phyloP scores from a whole-genome alignment of 2,888 invertebrate species.

The Endotricha flammealis region DNA sequence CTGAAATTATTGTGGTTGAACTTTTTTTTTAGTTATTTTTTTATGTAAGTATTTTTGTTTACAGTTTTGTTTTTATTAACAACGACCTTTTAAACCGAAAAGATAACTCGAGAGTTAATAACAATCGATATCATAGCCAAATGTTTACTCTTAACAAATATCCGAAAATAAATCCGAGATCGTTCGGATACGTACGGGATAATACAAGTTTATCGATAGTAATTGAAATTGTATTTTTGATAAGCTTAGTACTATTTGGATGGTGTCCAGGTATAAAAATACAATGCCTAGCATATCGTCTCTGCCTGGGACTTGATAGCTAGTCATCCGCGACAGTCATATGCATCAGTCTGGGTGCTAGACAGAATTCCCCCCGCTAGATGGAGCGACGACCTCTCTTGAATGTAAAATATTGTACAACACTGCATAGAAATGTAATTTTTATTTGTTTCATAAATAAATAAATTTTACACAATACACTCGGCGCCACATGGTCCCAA shows the following conservation, averaged over 20 bases:
- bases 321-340: slow-evolving; percentile 14
- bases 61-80: not conserved
- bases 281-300: slow-evolving; percentile 59
- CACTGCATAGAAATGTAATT: no score
- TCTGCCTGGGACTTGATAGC: slow-evolving; percentile 51
- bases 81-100: slow-evolving; percentile 3
- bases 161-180: slow-evolving; percentile 18
- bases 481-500: no score
- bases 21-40: not conserved
- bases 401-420: no score
- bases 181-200: slow-evolving; percentile 2
- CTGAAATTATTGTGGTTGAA: slow-evolving; percentile 3
- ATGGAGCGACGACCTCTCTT: not conserved
- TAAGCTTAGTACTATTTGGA: slow-evolving; percentile 71
- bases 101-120: slow-evolving; percentile 9
- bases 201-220: slow-evolving; percentile 29
- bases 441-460: no score
- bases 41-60: not conserved
- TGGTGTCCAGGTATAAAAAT: slow-evolving; percentile 70
- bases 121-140: slow-evolving; percentile 22
- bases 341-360: not conserved
- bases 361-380: not conserved
- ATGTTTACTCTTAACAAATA: slow-evolving; percentile 25
- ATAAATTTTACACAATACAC: no score
- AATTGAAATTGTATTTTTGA: slow-evolving; percentile 39